Evolutionary conservation across 2,113 vertebrate genomes (phyloP), one percentile per base, ranked within the genome.

Genomic region (Pachycephala philippinensis): DNA sequence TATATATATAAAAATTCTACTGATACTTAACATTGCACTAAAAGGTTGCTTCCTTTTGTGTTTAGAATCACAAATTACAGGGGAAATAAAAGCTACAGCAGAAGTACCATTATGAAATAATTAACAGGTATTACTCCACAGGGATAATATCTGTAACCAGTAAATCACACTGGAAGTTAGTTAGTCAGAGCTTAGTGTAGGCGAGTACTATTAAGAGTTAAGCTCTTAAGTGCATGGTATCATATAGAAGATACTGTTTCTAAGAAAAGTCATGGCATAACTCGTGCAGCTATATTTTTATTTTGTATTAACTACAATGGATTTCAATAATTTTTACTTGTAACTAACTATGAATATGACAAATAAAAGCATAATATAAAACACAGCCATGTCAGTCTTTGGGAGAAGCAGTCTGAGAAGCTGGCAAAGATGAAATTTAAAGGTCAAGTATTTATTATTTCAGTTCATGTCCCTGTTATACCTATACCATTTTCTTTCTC

Each of bases 301-400:
- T 92, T 97, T 97, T 96, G 49, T 96, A 95, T 97, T 97, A 97
- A 95, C 91, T 94, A 82, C 95, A 83, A 49, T 96, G 93, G 97
- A 95, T 97, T 96, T 96, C 64, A 64, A 33, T 84, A 63, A 70
- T 95, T 96, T 92, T 91, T 94, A 97, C 92, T 80, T 97, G 95
- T 97, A 97, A 97, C 97, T 98, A 98, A 98, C 97, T 93, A 74
- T 50, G 72, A 69, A 93, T 95, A 74, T 70, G 88, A 93, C 95
- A 97, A 98, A 98, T 92, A 97, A 97, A 97, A 96, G 94, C 95
- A 74, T 96, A 93, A 95, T 57, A 27, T 59, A 59, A 95, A 92
- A 27, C 69, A 53, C 23, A 80, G 86, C 64, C 64, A 64, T 49
- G 79, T 97, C 95, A 53, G 65, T 90, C 80, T 96, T 96, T 97